Conservation (phyloP, 2,888 invertebrate genomes). For the Lasius platythorax region DNA sequence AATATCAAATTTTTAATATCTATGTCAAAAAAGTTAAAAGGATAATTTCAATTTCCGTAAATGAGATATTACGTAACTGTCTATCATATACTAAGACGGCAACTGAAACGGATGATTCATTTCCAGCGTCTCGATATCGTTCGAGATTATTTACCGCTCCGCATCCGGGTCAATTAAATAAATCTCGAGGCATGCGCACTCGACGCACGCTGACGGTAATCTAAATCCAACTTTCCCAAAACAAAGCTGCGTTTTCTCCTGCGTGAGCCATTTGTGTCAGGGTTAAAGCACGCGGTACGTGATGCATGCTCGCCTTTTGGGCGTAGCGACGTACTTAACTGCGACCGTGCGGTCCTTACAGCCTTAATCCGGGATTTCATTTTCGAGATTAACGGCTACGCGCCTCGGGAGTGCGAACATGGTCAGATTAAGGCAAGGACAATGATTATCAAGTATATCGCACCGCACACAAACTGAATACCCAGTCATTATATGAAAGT, state of each 20-base stretch:
- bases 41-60: background rate
- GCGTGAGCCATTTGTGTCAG: constrained; percentile 66
- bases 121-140: constrained; percentile 47
- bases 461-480: background rate
- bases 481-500: background rate
- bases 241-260: constrained; percentile 50
- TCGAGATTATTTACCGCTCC: constrained; percentile 50
- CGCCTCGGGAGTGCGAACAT: background rate
- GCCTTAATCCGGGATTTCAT: constrained; percentile 47
- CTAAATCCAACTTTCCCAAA: constrained; percentile 19
- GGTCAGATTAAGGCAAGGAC: background rate
- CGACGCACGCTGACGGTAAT: background rate
- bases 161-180: constrained; percentile 65
- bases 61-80: background rate
- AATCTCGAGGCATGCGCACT: constrained; percentile 16
- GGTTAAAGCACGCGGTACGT: constrained; percentile 61
- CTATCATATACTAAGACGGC: background rate
- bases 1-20: background rate
- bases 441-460: background rate
- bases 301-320: background rate
- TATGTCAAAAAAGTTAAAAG: background rate
- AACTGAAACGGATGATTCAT: background rate
- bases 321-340: constrained; percentile 50
- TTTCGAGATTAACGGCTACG: constrained; percentile 43
- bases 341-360: background rate